A percentile compares a stretch with the other conserved stretches of the same genome.
phyloP scores from a whole-genome alignment of 2,888 invertebrate genomes.

The Drosophila anceps region DNA sequence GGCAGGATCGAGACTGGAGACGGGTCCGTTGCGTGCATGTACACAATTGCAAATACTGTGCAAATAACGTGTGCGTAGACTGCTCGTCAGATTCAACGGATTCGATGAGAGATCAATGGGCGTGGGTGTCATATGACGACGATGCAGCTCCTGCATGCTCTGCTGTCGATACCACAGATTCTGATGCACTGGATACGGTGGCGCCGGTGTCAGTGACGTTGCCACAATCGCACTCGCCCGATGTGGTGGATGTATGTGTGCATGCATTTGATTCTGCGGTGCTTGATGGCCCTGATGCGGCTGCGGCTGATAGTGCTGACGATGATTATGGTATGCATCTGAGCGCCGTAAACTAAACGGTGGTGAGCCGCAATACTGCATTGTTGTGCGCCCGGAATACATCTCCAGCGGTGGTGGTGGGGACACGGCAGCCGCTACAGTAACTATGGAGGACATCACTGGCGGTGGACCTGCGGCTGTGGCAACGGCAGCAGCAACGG shows the following conservation, averaged over 20 bases:
- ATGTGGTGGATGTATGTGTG: conserved; percentile 72
- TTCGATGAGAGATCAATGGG: conserved; percentile 85
- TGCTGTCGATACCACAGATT: conserved; percentile 91
- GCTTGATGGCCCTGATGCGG: conserved; percentile 76
- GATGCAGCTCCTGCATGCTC: conserved; percentile 87
- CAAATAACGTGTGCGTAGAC: conserved; percentile 80
- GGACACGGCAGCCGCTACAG: conserved; percentile 70
- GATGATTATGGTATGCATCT: conserved; percentile 69
- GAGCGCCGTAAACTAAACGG: conserved; percentile 73
- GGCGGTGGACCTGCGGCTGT: conserved; percentile 49
- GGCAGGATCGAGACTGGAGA: conserved; percentile 84
- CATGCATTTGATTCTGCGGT: conserved; percentile 77
- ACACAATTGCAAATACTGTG: conserved; percentile 84
- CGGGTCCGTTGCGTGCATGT: conserved; percentile 83
- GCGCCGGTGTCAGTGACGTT: conserved; percentile 83
- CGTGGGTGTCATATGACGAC: conserved; percentile 86
- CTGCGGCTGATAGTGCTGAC: conserved; percentile 73
- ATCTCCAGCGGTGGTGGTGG: conserved; percentile 78
- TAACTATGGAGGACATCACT: conserved; percentile 55
- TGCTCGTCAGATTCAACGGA: conserved; percentile 82
- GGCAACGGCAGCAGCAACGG: conserved; percentile 47
- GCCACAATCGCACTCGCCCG: conserved; percentile 69
- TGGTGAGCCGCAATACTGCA: conserved; percentile 83
- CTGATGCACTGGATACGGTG: conserved; percentile 91
- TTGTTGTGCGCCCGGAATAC: conserved; percentile 79